These are phyloP conservation scores for Drosophila lacicola DNA, from an alignment of 2,888 invertebrate species.

Conservation along the genomic window DNA sequence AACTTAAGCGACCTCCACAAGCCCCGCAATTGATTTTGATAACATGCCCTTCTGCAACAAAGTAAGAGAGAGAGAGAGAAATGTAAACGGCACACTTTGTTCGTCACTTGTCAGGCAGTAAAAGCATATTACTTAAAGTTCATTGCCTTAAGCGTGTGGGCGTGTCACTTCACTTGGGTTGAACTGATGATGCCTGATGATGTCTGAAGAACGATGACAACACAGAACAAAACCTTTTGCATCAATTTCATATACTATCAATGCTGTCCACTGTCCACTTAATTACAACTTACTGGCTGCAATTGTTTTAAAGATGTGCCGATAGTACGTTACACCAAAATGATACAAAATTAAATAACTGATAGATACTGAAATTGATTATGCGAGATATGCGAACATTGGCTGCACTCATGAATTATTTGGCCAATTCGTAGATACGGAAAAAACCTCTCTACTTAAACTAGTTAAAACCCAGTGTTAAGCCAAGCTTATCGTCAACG, in stretches of 20 bases:
- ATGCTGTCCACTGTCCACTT: neutral
- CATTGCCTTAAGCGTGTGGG: conserved; percentile 75
- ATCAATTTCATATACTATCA: conserved; percentile 58
- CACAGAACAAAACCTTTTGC: conserved; percentile 34
- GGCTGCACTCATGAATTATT: too few relatives aligned
- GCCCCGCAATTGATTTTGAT: conserved; percentile 69
- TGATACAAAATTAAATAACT: too few relatives aligned
- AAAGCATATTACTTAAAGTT: conserved; percentile 80
- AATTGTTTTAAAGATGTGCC: neutral
- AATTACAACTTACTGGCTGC: conserved; percentile 1
- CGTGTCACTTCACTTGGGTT: conserved; percentile 31
- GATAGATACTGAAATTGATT: too few relatives aligned
- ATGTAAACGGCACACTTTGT: conserved; percentile 59
- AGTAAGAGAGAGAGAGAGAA: conserved; percentile 11
- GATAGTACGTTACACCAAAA: neutral
- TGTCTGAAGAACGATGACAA: conserved; percentile 69
- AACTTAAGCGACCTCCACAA: conserved; percentile 10
- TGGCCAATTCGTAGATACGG: too few relatives aligned
- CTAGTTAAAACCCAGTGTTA: too few relatives aligned
- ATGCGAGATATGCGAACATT: too few relatives aligned
- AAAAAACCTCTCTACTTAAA: too few relatives aligned
- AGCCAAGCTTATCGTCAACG: too few relatives aligned
- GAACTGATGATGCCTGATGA: conserved; percentile 51
- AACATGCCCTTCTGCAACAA: conserved; percentile 36
- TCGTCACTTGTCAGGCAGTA: conserved; percentile 75